These are phyloP conservation scores for Brenthis hecate DNA, from an alignment of 2,888 invertebrate genomes.

Conservation along the genomic window DNA sequence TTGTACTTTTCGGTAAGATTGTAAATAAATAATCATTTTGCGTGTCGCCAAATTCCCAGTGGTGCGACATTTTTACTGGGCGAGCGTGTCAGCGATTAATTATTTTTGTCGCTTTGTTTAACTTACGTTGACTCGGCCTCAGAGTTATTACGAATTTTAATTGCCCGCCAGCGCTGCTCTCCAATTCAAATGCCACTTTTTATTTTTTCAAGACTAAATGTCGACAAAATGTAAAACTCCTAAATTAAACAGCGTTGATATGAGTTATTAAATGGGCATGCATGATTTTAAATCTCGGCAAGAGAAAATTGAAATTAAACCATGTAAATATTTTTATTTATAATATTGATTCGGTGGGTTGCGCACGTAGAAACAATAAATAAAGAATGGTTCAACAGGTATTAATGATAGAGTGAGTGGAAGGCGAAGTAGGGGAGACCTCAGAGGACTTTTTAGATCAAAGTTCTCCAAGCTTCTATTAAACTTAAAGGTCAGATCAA, in stretches of 20 bases:
- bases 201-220: constrained; percentile 42
- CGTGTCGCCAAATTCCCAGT: constrained; percentile 48
- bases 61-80: constrained; percentile 51
- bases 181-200: constrained; percentile 53
- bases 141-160: constrained; percentile 74
- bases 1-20: constrained; percentile 68
- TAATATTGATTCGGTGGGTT: too few species aligned
- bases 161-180: constrained; percentile 58
- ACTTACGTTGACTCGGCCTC: constrained; percentile 71
- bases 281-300: too few species aligned
- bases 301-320: too few species aligned
- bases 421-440: too few species aligned
- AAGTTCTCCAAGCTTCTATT: too few species aligned
- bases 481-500: too few species aligned
- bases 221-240: constrained; percentile 11
- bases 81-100: constrained; percentile 67
- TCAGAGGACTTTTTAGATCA: too few species aligned
- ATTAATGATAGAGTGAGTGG: too few species aligned
- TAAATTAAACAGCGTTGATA: neutral
- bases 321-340: too few species aligned
- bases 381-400: too few species aligned
- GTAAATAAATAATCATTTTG: constrained; percentile 52
- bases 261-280: too few species aligned
- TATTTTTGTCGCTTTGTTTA: constrained; percentile 73
- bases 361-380: too few species aligned